Evolutionary conservation across 2,797 vertebrate species (phyloP), one percentile per base, ranked within the genome.

Genomic region (Euthynnus affinis): DNA sequence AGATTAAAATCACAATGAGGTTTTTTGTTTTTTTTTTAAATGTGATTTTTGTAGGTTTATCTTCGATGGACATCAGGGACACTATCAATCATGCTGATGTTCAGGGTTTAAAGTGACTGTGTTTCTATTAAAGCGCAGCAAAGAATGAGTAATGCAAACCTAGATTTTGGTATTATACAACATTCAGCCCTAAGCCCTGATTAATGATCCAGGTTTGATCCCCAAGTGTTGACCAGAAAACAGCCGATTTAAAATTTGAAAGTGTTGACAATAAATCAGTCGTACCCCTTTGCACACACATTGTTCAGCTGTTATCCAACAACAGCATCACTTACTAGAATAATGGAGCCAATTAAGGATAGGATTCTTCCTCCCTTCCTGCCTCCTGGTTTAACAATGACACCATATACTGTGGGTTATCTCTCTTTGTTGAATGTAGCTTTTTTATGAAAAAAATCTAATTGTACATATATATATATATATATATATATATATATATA

Each of bases 201-300:
- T 76, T 78, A 84, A 87, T 74, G 61, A 77, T 46, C 58, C 15
- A 27, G 46, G 53, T 73, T 76, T 46, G 37, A 85, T 69, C 1
- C 17, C 29, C n/a, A 63, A 55, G n/a, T n/a, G n/a, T n/a, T n/a
- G n/a, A n/a, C n/a, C n/a, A n/a, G 60, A 68, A 58, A 76, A 78
- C 13, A 68, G 32, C 49, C 25, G 40, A 74, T 81, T 78, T 69
- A 20, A 71, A 80, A 81, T 64, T 64, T 20, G 10, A 22, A 80
- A 57, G 27, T 3, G 37, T 55, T 1, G 29, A 55, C 56, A n/a
- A 81, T 83, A 63, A 81, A 83, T 83, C 74, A 81, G 60, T 71
- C 59, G 77, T 58, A 64, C 17, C 8, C 57, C 56, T n/a, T 13
- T 48, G 49, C n/a, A 6, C 53, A 34, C n/a, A 20, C 18, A 72